phyloP scores from a whole-genome alignment of 2,888 invertebrate species.

The Plagodis pulveraria region DNA sequence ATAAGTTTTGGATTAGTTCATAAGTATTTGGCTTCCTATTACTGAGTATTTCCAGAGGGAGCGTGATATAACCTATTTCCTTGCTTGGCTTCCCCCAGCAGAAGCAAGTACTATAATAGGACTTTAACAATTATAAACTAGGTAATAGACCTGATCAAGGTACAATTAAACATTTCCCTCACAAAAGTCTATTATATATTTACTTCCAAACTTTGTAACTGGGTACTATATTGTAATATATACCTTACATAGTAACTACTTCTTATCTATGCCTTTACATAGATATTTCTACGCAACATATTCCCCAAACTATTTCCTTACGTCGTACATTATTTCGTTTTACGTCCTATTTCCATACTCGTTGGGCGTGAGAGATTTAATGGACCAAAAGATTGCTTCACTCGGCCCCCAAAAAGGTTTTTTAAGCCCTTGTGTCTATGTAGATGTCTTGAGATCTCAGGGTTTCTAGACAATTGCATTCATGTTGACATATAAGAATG shows the following conservation, averaged over 20 bases:
- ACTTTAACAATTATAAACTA: too few relatives aligned
- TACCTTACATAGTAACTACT: neutral
- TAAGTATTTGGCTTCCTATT: too few relatives aligned
- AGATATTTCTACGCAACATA: conserved; percentile 56
- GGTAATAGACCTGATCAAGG: too few relatives aligned
- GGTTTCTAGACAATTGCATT: conserved; percentile 9
- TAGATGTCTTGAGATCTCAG: conserved; percentile 22
- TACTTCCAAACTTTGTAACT: too few relatives aligned
- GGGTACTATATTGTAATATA: too few relatives aligned
- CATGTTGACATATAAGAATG: neutral
- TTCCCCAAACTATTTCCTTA: conserved; percentile 71
- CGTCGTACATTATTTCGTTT: conserved; percentile 73
- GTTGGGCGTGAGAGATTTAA: conserved; percentile 81
- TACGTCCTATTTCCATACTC: conserved; percentile 84
- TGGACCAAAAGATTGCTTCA: conserved; percentile 81
- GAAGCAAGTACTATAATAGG: too few relatives aligned
- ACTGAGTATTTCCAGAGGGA: too few relatives aligned
- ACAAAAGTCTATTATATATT: too few relatives aligned
- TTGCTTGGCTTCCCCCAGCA: too few relatives aligned
- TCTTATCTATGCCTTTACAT: conserved; percentile 5
- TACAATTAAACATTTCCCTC: too few relatives aligned
- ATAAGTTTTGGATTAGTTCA: too few relatives aligned
- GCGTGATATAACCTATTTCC: too few relatives aligned
- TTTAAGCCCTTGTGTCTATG: conserved; percentile 49
- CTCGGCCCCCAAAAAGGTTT: conserved; percentile 72